Base-by-base conservation (phyloP, 2,113 vertebrate genomes). In the Anguilla rostrata region DNA sequence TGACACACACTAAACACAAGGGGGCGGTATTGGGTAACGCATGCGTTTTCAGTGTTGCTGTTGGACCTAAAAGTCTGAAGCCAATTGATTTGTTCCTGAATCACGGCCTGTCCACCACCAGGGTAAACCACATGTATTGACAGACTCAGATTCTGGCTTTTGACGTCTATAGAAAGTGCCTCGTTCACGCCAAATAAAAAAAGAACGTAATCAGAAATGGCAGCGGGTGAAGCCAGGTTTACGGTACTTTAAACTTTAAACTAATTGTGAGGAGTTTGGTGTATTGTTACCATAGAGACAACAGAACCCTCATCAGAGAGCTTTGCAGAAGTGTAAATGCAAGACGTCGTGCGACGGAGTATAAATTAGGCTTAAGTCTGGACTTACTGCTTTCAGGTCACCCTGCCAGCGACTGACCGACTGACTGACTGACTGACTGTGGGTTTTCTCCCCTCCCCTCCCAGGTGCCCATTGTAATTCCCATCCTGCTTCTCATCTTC, bases 381-480 rank as follows among this genome's bases (percentile, higher is more conserved):
- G 43, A 46, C 3, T 46, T 46, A 46, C 4, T 46, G 43, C 4
- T 46, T 46, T 46, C 8, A 46, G 5, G 8, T 46, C 8, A 46
- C 43, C 43, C 2, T 46, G 43, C 8, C 43, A 46, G 43, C 34
- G 34, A 34, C 34, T 34, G 34, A 34, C 34, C 1, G 34, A 34
- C 34, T 46, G 43, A 6, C 18, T 14, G 18, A n/a, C n/a, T n/a
- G n/a, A n/a, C n/a, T n/a, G n/a, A n/a, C n/a, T 63, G 56, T 18
- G 18, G 43, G 43, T 46, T 46, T 60, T 43, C 43, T 78, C 18
- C 22, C 26, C 86, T 91, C 71, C 86, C 86, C 75, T 78, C 46
- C 41, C 91, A 97, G 97, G 96, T 98, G 41, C 97, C 97, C 11
- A 96, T 97, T 66, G 0, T 96, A 79, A 90, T 98, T 43, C 97